Evolutionary conservation across 2,888 invertebrate genomes (phyloP), one percentile per base, ranked within the genome.

Genomic region (Myopa testacea): DNA sequence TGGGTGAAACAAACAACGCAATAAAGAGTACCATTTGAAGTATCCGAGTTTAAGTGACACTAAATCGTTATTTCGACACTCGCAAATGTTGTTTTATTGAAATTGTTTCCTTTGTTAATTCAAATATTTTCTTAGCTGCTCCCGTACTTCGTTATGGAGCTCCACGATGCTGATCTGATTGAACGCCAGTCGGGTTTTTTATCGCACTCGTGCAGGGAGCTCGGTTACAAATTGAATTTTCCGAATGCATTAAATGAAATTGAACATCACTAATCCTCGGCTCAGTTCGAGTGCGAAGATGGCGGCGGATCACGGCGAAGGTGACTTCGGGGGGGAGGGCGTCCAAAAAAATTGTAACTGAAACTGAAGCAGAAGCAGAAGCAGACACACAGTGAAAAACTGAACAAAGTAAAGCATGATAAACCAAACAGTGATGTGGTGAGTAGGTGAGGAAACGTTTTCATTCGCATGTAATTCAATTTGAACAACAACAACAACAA

Each of bases 241-340:
- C 76, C 77, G 65, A 80, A 80, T 79, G 79, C 78, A 79, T 81
- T 78, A 81, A 80, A 77, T 74, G 76, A 80, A 81, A 81, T 81
- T 78, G 81, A 80, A 80, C 80, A 81, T 80, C 78, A 77, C 78
- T 81, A 81, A 81, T 80, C 81, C 81, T 58, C 45, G 45, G 73
- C 72, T 78, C 77, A 79, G 76, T 76, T 78, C 8, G 50, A 50
- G 50, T 50, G 10, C 50, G 50, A 14, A 50, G 14, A 14, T 10
- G 50, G 50, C 1, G 50, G 3, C 8, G 50, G 50, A 12, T 6
- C 12, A 12, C 7, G 50, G 50, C 10, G 55, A n/a, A n/a, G 79
- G 67, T 69, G 68, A 62, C 60, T 65, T 16, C 37, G 40, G n/a
- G 38, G 70, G 55, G 55, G 6, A 70, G 4, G 55, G 70, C 45